phyloP scores from a whole-genome alignment of 2,113 vertebrate species.

The Copsychus sechellarum region DNA sequence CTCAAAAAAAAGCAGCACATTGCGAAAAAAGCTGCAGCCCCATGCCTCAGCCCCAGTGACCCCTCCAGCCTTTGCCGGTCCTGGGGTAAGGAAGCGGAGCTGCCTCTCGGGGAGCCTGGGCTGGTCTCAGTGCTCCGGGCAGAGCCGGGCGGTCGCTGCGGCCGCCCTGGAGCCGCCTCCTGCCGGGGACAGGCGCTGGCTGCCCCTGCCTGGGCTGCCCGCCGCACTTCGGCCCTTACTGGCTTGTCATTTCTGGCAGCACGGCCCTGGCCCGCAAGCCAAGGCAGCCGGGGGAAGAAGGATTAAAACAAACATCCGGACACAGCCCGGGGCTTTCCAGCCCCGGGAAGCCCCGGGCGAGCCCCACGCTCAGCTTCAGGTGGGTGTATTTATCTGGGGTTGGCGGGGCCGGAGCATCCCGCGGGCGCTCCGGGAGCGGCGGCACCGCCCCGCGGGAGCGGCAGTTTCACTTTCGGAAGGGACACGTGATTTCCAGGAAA shows the following conservation, averaged over 20 bases:
- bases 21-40: too few relatives aligned
- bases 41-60: fast-evolving
- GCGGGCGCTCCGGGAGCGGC: background rate
- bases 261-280: background rate
- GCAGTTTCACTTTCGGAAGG: background rate
- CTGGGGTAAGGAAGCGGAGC: too few relatives aligned
- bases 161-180: fast-evolving
- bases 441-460: background rate
- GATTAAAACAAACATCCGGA: background rate
- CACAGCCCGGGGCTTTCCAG: background rate
- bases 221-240: background rate
- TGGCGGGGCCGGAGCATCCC: background rate
- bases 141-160: fast-evolving
- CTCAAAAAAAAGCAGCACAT: fast-evolving
- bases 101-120: fast-evolving
- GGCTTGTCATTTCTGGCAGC: background rate
- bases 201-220: background rate
- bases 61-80: background rate
- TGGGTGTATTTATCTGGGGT: background rate
- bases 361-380: background rate
- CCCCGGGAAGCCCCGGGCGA: background rate
- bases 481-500: background rate
- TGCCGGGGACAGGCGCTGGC: fast-evolving
- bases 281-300: background rate
- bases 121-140: background rate